Conservation (phyloP, 1,140 invertebrate genomes). For the Solenopsis invicta region DNA sequence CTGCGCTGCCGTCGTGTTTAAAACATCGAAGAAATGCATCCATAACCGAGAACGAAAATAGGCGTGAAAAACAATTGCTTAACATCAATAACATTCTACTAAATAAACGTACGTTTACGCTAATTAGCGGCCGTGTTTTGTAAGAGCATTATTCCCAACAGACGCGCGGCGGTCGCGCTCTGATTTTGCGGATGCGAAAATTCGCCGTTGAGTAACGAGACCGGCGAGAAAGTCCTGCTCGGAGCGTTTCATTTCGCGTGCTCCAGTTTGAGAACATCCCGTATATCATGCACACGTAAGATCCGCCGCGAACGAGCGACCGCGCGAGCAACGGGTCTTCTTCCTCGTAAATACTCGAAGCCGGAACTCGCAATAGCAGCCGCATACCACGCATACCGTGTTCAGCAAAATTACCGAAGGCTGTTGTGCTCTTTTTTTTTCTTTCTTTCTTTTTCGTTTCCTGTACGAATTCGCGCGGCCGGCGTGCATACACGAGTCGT, state of each 20-base stretch:
- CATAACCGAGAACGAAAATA: conserved; percentile 7
- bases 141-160: neutral
- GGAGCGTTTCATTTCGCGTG: conserved; percentile 23
- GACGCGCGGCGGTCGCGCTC: conserved; percentile 9
- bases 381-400: conserved; percentile 25
- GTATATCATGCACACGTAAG: conserved; percentile 5
- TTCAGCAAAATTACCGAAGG: conserved; percentile 22
- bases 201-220: conserved; percentile 23
- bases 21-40: neutral
- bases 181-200: conserved; percentile 21
- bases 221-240: conserved; percentile 12
- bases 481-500: neutral
- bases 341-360: conserved; percentile 20
- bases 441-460: neutral
- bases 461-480: neutral
- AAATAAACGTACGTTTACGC: conserved; percentile 1
- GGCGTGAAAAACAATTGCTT: neutral
- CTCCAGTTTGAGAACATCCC: conserved; percentile 18
- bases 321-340: conserved; percentile 12
- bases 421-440: neutral
- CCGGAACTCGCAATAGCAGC: conserved; percentile 40
- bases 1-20: neutral
- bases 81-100: neutral
- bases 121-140: neutral
- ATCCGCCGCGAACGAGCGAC: neutral